Evolutionary conservation across 2,797 vertebrate genomes (phyloP), one percentile per base, ranked within the genome.

Genomic region (Etheostoma nigrum): DNA sequence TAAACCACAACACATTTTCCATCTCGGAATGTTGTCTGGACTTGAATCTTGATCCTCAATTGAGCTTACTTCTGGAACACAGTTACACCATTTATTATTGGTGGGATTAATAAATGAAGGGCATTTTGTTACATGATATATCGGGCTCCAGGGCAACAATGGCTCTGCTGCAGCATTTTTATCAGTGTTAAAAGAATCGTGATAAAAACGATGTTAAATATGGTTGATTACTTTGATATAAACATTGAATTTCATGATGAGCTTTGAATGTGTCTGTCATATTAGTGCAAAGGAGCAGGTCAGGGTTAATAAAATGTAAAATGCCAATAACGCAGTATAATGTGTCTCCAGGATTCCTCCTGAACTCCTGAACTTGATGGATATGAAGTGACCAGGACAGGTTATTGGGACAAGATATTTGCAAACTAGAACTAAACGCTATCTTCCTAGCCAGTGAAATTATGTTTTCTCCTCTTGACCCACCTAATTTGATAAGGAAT

Each of bases 401-500:
- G 51, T 67, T 52, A 27, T 40, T 54, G 8, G 13, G 18, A 72
- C 0, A 23, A 5, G 12, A 19, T 45, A 54, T 10, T 62, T 67
- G 6, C 9, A 30, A 40, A 64, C 13, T 52, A 13, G 15, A 77
- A 74, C 36, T 74, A 60, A 19, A 70, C 51, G 7, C 58, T 10
- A 7, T 14, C 19, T 40, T 36, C 5, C 19, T n/a, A 36, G 7
- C 3, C 13, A 44, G 13, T 44, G 42, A 44, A 44, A 44, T 44
- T 44, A 59, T 42, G 4, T 69, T 75, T 76, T 81, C 58, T 74
- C 2, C 5, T 59, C 59, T 30, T 27, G 1, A 60, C 64, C 15
- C 45, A 74, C 27, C 36, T 59, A 23, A 60, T 76, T 33, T 4
- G 19, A 49, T 72, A n/a, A 76, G 53, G 16, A 59, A 74, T 36